These are phyloP conservation scores for Hoplodrina blanda DNA, from an alignment of 2,888 invertebrate genomes.

Conservation along the genomic window DNA sequence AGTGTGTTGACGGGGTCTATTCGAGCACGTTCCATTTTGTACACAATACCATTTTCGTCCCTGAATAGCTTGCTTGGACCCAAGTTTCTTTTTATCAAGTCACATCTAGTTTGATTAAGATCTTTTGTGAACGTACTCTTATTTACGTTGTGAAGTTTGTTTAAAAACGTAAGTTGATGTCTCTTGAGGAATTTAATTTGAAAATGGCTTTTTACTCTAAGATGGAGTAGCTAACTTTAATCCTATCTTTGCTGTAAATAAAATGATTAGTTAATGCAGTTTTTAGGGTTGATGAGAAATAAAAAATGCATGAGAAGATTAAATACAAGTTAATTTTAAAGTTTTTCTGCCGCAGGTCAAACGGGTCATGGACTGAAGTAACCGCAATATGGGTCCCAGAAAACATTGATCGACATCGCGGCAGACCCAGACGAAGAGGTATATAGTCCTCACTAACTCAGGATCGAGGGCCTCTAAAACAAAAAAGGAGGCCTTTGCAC, in stretches of 20 bases:
- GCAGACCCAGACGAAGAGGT: too few species aligned
- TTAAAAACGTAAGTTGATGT: constrained; percentile 20
- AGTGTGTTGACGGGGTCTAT: constrained; percentile 11
- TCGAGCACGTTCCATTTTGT: constrained; percentile 39
- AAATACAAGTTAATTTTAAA: background rate
- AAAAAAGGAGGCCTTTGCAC: too few species aligned
- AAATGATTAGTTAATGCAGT: background rate
- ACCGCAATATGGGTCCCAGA: too few species aligned
- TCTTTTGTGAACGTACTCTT: constrained; percentile 46
- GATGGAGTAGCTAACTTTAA: background rate
- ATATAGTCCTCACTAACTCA: too few species aligned
- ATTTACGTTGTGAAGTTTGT: constrained; percentile 38
- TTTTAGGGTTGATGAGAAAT: background rate
- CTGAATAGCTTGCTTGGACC: constrained; percentile 41
- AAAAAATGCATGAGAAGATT: background rate
- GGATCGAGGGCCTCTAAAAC: too few species aligned
- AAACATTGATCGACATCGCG: too few species aligned
- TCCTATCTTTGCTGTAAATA: background rate
- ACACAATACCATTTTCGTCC: constrained; percentile 60
- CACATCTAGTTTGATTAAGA: constrained; percentile 67
- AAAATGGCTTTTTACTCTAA: constrained; percentile 11
- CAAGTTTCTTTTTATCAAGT: constrained; percentile 60
- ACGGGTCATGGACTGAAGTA: too few species aligned
- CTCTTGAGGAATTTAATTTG: constrained; percentile 10
- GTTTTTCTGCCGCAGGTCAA: too few species aligned